Percentiles rank a stretch among this genome's conserved stretches.
These are phyloP conservation scores for Heloderma charlesbogerti DNA, from an alignment of 2,113 vertebrate genomes.

Conservation along the genomic window DNA sequence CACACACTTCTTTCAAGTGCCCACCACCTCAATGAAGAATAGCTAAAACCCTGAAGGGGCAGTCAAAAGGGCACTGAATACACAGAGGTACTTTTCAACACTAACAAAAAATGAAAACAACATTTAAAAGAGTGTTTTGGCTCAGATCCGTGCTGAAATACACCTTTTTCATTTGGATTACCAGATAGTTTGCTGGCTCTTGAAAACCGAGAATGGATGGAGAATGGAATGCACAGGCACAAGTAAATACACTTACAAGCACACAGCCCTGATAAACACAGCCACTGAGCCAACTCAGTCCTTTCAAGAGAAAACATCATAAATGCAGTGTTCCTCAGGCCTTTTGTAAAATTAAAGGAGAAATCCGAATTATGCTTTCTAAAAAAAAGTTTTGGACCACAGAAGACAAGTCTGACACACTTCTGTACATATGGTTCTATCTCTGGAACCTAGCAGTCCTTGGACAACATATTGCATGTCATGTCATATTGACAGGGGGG, in stretches of 20 bases:
- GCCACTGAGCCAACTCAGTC: neutral
- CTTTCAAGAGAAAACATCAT: neutral
- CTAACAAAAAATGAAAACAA: neutral
- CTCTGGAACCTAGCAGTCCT: constrained; percentile 27
- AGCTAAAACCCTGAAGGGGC: neutral
- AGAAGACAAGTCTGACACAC: neutral
- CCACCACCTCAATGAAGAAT: no score
- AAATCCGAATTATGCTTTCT: neutral
- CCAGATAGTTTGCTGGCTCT: neutral
- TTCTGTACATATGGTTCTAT: neutral
- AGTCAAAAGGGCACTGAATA: neutral
- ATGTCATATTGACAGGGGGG: neutral
- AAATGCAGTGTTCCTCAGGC: neutral
- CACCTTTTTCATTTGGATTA: neutral
- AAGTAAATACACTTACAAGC: constrained; percentile 15
- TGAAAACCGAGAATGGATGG: neutral
- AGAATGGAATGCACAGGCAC: neutral
- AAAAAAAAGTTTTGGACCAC: neutral
- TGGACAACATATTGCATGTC: neutral
- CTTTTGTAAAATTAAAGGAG: neutral
- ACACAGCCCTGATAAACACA: neutral
- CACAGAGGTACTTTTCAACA: neutral
- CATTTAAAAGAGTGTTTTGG: neutral
- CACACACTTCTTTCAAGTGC: neutral
- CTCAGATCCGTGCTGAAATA: neutral